Evolutionary conservation across 2,113 vertebrate genomes (phyloP).

Genomic region (Recurvirostra avosetta): DNA sequence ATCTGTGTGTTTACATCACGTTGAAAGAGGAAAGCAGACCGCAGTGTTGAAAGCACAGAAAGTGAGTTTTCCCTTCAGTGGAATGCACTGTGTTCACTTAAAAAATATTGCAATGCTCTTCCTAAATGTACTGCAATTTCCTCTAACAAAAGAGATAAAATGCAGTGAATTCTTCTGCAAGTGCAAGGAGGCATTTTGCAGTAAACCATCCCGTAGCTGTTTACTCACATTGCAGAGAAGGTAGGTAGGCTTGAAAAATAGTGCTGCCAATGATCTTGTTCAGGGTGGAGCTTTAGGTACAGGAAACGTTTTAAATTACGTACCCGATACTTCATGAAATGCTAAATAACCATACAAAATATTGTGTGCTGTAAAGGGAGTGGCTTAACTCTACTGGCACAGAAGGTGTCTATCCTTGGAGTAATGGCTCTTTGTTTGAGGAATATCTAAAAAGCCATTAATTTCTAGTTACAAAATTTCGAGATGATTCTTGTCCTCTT

Average conservation of each 20-base stretch:
- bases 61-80: constrained; percentile 17
- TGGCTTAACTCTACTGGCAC: neutral
- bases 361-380: neutral
- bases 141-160: constrained; percentile 15
- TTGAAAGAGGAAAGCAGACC: constrained; percentile 15
- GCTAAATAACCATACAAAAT: neutral
- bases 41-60: neutral
- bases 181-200: neutral
- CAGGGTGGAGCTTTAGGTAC: constrained; percentile 50
- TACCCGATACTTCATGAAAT: neutral
- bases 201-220: neutral
- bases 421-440: neutral
- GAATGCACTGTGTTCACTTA: neutral
- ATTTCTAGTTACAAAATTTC: neutral
- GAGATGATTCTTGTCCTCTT: neutral
- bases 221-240: neutral
- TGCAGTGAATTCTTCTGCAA: neutral
- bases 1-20: constrained; percentile 45
- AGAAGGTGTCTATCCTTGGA: neutral
- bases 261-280: neutral
- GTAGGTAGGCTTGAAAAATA: neutral
- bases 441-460: neutral
- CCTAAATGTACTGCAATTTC: neutral
- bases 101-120: neutral
- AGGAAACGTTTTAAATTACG: constrained; percentile 64